Evolutionary conservation across 2,797 vertebrate species (phyloP).

Genomic region (Sebastes diaconus): DNA sequence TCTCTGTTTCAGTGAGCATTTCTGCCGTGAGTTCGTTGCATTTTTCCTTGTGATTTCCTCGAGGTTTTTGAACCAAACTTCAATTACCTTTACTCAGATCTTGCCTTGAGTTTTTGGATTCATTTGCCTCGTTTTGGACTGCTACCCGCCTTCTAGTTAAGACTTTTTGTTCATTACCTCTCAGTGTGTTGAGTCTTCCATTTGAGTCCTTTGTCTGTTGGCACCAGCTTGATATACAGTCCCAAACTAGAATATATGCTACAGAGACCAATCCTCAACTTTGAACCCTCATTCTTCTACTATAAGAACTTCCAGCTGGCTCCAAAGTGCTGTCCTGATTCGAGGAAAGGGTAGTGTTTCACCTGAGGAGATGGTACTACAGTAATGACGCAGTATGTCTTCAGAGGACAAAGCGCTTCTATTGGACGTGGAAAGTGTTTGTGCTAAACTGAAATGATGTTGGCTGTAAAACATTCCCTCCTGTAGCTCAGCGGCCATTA

Average conservation of each 20-base stretch:
- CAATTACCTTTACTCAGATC: too few species aligned
- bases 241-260: background rate
- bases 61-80: too few species aligned
- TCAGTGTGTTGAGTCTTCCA: too few species aligned
- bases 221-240: background rate
- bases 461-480: conserved; percentile 35
- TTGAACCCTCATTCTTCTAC: background rate
- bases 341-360: background rate
- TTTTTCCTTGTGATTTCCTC: too few species aligned
- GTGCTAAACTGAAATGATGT: conserved; percentile 23
- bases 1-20: too few species aligned
- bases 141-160: too few species aligned
- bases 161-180: too few species aligned
- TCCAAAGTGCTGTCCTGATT: background rate
- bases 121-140: too few species aligned
- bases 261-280: background rate
- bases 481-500: conserved; percentile 38
- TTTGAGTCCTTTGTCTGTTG: background rate
- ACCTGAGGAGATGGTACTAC: background rate
- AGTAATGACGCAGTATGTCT: conserved; percentile 4
- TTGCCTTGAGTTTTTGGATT: too few species aligned
- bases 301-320: background rate
- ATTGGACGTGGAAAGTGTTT: conserved; percentile 12
- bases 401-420: background rate
- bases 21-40: too few species aligned